A percentile compares a stretch with the other conserved stretches of the same genome.
Conservation (phyloP, 2,113 vertebrate species). For the Jacana jacana region DNA sequence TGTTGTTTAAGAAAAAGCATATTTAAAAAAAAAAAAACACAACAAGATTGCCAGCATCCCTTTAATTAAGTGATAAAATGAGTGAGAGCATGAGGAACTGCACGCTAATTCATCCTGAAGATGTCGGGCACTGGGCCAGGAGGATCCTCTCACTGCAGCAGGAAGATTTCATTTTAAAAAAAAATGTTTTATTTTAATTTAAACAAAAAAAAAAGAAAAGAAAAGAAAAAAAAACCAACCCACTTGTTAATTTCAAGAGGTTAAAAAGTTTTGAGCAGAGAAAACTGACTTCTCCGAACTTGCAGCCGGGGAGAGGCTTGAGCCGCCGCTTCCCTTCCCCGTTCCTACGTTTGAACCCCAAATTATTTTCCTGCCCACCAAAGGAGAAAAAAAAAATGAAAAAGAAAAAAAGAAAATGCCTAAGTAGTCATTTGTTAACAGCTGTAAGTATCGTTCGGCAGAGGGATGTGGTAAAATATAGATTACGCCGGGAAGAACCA, state of each 20-base stretch:
- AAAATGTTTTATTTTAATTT: neutral
- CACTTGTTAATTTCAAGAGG: neutral
- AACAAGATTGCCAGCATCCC: neutral
- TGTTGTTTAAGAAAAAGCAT: neutral
- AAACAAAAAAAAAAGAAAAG: neutral
- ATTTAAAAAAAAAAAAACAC: neutral
- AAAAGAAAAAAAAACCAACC: too few relatives aligned
- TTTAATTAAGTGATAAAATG: conserved; percentile 17
- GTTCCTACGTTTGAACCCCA: neutral
- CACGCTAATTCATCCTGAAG: conserved; percentile 7
- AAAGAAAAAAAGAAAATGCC: neutral
- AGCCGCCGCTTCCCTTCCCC: neutral
- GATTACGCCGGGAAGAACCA: conserved; percentile 40
- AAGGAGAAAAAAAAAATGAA: neutral
- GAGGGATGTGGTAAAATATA: conserved; percentile 58
- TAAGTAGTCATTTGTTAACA: conserved; percentile 63
- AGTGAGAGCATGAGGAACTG: conserved; percentile 19
- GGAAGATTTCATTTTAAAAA: conserved; percentile 1
- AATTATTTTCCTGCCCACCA: neutral
- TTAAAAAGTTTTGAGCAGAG: neutral
- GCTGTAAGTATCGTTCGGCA: conserved; percentile 56
- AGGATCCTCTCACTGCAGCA: neutral
- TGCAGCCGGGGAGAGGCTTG: accelerated
- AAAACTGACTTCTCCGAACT: accelerated
- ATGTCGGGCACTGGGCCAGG: neutral